These are phyloP conservation scores for Charina bottae DNA, from an alignment of 2,113 vertebrate species.

Conservation along the genomic window DNA sequence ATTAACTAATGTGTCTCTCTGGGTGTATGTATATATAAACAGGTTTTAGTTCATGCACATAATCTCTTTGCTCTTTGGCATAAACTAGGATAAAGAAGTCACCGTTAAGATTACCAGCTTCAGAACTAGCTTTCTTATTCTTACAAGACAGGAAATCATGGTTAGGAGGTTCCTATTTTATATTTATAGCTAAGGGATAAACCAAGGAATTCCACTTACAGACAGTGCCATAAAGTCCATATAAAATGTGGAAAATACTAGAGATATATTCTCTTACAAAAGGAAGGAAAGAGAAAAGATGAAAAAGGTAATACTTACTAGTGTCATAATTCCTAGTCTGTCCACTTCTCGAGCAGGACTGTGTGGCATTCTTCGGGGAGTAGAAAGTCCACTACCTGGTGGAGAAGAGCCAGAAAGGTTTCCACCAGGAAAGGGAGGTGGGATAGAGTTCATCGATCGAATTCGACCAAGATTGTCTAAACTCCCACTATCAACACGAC, in stretches of 20 bases:
- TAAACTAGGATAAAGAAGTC: neutral
- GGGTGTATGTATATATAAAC: neutral
- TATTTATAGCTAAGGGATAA: neutral
- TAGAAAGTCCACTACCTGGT: constrained; percentile 88
- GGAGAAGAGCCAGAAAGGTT: constrained; percentile 86
- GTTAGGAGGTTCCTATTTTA: neutral
- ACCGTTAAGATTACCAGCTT: neutral
- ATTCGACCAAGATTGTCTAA: constrained; percentile 84
- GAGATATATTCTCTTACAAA: neutral
- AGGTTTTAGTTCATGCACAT: neutral
- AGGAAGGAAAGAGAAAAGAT: neutral
- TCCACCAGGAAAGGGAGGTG: constrained; percentile 73
- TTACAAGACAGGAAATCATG: neutral
- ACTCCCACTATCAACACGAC: constrained; percentile 85
- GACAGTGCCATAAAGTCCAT: neutral
- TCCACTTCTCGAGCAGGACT: constrained; percentile 92
- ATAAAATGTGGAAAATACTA: neutral
- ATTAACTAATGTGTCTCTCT: neutral
- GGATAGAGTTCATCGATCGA: constrained; percentile 85
- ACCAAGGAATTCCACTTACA: neutral
- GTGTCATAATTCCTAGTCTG: constrained; percentile 92
- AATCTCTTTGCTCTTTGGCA: neutral
- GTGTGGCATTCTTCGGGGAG: constrained; percentile 84
- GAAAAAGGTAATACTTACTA: constrained; percentile 75
- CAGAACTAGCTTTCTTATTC: neutral